These are phyloP conservation scores for Pachypeltis micranthus DNA, from an alignment of 1,140 invertebrate species.

Conservation along the genomic window DNA sequence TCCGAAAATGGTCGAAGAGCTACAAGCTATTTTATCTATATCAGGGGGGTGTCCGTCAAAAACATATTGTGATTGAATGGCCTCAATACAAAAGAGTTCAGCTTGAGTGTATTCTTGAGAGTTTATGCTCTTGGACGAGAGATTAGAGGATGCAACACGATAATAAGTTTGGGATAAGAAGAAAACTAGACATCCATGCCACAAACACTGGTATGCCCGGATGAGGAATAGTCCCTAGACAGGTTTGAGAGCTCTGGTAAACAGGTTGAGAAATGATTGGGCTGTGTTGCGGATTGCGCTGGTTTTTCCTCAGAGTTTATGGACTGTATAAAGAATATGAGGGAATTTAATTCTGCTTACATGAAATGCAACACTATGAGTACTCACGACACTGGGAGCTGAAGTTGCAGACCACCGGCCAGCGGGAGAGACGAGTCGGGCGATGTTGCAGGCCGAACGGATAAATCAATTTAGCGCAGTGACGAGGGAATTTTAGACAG, in stretches of 20 bases:
- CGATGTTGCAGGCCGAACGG: too few relatives aligned
- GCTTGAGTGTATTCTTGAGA: background rate
- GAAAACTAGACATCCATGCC: background rate
- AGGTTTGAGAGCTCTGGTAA: background rate
- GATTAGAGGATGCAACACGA: background rate
- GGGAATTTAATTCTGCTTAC: too few relatives aligned
- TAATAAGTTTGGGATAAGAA: background rate
- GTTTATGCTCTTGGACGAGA: background rate
- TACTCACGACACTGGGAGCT: too few relatives aligned
- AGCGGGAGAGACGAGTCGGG: too few relatives aligned
- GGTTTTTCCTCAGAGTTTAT: too few relatives aligned
- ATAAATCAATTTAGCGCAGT: too few relatives aligned
- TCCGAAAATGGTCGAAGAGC: conserved; percentile 32
- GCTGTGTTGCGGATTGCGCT: background rate
- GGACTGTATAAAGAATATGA: too few relatives aligned
- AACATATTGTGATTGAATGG: background rate
- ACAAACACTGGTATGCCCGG: background rate
- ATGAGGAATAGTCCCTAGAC: background rate
- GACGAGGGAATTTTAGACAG: too few relatives aligned
- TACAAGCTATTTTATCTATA: background rate
- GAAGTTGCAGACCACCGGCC: too few relatives aligned
- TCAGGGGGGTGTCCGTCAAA: too few relatives aligned
- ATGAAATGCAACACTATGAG: too few relatives aligned
- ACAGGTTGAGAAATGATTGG: background rate
- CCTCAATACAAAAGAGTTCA: background rate